Conservation (phyloP, 2,113 vertebrate species). For the Oxyruncus cristatus region DNA sequence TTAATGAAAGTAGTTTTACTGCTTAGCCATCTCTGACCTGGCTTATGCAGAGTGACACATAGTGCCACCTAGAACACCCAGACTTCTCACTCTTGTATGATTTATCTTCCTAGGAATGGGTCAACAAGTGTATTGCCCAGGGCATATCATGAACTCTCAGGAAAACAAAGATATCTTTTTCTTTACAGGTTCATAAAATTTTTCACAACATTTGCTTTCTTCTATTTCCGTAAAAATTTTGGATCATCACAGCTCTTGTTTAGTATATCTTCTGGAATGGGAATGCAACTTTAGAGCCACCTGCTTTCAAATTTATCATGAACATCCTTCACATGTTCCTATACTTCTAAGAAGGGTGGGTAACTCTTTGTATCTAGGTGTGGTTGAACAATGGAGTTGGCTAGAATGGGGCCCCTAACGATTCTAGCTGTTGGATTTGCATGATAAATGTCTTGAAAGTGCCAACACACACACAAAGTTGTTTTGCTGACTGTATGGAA, state of each 20-base stretch:
- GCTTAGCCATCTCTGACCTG: neutral
- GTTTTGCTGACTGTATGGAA: neutral
- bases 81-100: neutral
- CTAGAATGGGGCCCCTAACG: neutral
- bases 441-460: neutral
- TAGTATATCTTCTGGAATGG: neutral
- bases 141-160: neutral
- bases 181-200: neutral
- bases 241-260: neutral
- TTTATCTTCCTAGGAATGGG: neutral
- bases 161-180: neutral
- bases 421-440: neutral
- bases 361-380: neutral
- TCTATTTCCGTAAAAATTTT: neutral
- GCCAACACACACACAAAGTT: neutral
- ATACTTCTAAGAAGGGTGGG: neutral
- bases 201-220: neutral
- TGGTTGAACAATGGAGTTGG: neutral
- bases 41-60: neutral
- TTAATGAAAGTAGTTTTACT: neutral
- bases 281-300: neutral
- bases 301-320: neutral
- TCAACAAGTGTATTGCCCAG: neutral
- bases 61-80: neutral
- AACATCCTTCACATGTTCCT: neutral